Percentiles rank a stretch among this genome's conserved stretches.
Conservation (phyloP, 2,888 invertebrate genomes). For the Euplexia lucipara region DNA sequence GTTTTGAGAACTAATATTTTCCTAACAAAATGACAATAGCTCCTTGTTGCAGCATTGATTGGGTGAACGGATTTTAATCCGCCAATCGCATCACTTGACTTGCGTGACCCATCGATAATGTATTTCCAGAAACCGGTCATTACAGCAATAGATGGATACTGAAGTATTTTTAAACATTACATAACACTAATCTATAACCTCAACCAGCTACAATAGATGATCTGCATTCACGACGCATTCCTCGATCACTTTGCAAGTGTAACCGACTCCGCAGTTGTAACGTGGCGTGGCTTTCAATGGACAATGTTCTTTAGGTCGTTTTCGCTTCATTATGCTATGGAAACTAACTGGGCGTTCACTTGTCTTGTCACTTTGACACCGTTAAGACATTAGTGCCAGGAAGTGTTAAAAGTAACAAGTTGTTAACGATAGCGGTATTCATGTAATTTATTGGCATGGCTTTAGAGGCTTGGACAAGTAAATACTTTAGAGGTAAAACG, state of each 20-base stretch:
- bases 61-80: too few species aligned
- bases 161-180: slow-evolving; percentile 20
- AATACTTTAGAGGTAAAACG: too few species aligned
- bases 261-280: slow-evolving; percentile 39
- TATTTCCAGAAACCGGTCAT: background rate
- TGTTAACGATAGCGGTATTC: slow-evolving; percentile 44
- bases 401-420: slow-evolving; percentile 62
- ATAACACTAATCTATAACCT: slow-evolving; percentile 8
- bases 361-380: slow-evolving; percentile 62
- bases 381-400: slow-evolving; percentile 60
- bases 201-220: background rate
- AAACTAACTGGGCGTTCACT: slow-evolving; percentile 55
- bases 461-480: too few species aligned
- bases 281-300: slow-evolving; percentile 53
- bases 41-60: too few species aligned
- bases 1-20: too few species aligned
- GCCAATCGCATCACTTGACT: too few species aligned
- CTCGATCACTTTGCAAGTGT: slow-evolving; percentile 39
- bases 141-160: background rate
- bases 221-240: slow-evolving; percentile 33
- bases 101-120: too few species aligned
- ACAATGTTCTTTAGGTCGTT: slow-evolving; percentile 45
- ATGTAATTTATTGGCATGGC: slow-evolving; percentile 1
- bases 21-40: too few species aligned
- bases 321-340: slow-evolving; percentile 56